These are phyloP conservation scores for Apeira syringaria DNA, from an alignment of 2,888 invertebrate genomes.

Conservation along the genomic window DNA sequence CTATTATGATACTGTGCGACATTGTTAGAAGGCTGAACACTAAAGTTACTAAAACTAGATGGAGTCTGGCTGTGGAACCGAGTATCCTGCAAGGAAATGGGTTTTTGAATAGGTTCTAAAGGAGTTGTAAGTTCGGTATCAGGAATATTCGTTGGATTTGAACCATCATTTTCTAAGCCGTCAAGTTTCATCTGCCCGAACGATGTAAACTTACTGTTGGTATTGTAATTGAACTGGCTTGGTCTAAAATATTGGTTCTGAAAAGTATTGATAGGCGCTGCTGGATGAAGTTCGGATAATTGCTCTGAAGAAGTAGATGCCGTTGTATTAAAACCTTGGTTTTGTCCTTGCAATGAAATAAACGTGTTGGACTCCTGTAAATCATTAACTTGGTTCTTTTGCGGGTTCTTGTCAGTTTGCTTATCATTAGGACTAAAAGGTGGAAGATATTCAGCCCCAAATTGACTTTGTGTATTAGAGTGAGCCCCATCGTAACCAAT, in stretches of 20 bases:
- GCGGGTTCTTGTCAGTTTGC: slow-evolving; percentile 8
- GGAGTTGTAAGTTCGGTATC: slow-evolving; percentile 53
- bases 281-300: slow-evolving; percentile 9
- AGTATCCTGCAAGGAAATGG: slow-evolving; percentile 15
- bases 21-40: slow-evolving; percentile 9
- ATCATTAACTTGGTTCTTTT: slow-evolving; percentile 2
- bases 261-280: slow-evolving; percentile 12
- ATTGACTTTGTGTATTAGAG: slow-evolving; percentile 11
- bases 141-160: slow-evolving; percentile 44
- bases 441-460: slow-evolving; percentile 44
- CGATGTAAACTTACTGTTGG: slow-evolving; percentile 26
- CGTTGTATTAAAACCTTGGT: slow-evolving; percentile 14
- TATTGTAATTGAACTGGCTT: slow-evolving; percentile 24
- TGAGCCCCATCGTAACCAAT: slow-evolving; percentile 3
- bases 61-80: slow-evolving; percentile 17
- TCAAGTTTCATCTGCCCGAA: slow-evolving; percentile 10
- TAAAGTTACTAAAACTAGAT: slow-evolving; percentile 9
- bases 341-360: slow-evolving; percentile 6
- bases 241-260: slow-evolving; percentile 17
- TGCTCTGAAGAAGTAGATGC: slow-evolving; percentile 16
- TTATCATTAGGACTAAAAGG: slow-evolving; percentile 34
- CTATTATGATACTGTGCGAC: slow-evolving; percentile 12
- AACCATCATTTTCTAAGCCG: slow-evolving; percentile 5
- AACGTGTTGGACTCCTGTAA: slow-evolving; percentile 3
- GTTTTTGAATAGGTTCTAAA: slow-evolving; percentile 38